Evolutionary conservation across 2,888 invertebrate genomes (phyloP).

Genomic region (Cerastis leucographa): DNA sequence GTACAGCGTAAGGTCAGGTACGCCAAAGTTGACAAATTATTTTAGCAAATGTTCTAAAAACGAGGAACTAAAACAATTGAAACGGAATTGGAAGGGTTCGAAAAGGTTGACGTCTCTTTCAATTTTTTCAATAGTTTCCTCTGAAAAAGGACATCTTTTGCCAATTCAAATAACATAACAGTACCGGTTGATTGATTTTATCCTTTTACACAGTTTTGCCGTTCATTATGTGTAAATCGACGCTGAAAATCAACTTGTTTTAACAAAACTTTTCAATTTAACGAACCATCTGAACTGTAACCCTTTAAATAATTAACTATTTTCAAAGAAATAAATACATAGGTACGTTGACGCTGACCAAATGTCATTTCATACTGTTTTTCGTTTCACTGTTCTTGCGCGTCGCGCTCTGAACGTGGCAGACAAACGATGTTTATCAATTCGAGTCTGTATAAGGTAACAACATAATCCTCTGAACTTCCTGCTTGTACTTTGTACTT

Average conservation of each 20-base stretch:
- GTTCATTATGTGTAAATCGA: neutral
- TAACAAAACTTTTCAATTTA: neutral
- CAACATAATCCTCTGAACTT: constrained; percentile 14
- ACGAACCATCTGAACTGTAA: neutral
- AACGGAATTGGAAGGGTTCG: neutral
- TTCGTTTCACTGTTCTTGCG: neutral
- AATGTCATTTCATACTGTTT: neutral
- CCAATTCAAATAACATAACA: constrained; percentile 5
- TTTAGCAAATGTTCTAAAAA: neutral
- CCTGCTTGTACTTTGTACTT: constrained; percentile 21
- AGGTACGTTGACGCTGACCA: neutral
- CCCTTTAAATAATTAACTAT: neutral
- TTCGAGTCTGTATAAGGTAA: constrained; percentile 4
- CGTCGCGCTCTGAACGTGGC: constrained; percentile 6
- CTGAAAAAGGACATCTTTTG: neutral
- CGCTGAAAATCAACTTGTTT: neutral
- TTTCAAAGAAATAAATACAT: neutral
- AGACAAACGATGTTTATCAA: constrained; percentile 10
- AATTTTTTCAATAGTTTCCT: neutral
- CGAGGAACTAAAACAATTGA: constrained; percentile 2
- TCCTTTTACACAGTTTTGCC: neutral
- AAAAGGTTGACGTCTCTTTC: neutral
- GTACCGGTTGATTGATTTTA: neutral
- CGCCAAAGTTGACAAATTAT: constrained; percentile 6
- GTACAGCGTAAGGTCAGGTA: too few species aligned